Evolutionary conservation across 2,797 vertebrate species (phyloP).

Genomic region (Acanthiza pusilla): DNA sequence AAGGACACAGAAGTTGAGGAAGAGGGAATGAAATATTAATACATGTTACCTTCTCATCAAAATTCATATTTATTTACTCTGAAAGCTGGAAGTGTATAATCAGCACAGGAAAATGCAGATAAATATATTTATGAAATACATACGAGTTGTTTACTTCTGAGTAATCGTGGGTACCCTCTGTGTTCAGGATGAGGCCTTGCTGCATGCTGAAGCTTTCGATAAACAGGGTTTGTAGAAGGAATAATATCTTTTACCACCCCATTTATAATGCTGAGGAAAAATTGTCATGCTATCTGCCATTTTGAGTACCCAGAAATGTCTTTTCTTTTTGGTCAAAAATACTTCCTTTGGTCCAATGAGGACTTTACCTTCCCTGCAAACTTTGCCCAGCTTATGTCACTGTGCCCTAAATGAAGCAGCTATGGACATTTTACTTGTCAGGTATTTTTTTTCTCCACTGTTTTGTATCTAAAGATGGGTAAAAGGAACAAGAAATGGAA

Average conservation of each 20-base stretch:
- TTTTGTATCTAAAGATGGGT: not conserved
- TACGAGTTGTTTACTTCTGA: not conserved
- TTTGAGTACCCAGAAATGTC: not conserved
- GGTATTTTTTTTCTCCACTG: accelerated
- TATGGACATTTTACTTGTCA: not conserved
- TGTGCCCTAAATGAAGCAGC: not conserved
- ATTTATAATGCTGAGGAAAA: not conserved
- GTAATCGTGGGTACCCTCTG: not conserved
- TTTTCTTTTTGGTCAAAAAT: not conserved
- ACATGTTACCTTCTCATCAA: not conserved
- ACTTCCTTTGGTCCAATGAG: not conserved
- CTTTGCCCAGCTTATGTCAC: not conserved
- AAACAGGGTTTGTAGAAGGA: not conserved
- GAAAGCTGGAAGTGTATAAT: not conserved
- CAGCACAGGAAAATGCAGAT: slow-evolving; percentile 8
- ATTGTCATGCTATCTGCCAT: not conserved
- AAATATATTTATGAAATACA: slow-evolving; percentile 42
- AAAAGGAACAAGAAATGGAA: not conserved
- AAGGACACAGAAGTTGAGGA: not conserved
- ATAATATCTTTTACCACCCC: not conserved
- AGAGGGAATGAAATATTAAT: slow-evolving; percentile 3
- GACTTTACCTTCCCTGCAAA: not conserved
- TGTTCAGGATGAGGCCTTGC: not conserved
- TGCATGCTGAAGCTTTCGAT: not conserved
- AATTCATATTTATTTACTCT: slow-evolving; percentile 3